Evolutionary conservation across 2,888 invertebrate species (phyloP).

Genomic region (Orthonychiurus folsomi): DNA sequence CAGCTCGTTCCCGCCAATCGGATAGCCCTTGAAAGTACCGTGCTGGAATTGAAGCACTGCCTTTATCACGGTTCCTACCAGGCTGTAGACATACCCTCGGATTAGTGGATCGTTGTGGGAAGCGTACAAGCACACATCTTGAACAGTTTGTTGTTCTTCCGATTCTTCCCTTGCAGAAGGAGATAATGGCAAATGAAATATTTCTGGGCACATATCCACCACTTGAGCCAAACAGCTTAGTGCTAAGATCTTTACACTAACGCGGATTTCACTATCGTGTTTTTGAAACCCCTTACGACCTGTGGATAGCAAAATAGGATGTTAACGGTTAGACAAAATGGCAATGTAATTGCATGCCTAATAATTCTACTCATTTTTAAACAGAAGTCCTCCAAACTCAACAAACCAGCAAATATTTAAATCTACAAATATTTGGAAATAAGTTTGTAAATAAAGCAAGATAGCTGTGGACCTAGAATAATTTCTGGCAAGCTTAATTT

Average conservation of each 20-base stretch:
- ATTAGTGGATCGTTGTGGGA: slow-evolving; percentile 73
- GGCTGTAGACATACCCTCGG: slow-evolving; percentile 59
- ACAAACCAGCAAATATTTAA: no score
- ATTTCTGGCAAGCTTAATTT: neutral
- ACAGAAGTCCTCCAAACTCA: no score
- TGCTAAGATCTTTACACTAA: slow-evolving; percentile 83
- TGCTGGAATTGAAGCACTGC: slow-evolving; percentile 46
- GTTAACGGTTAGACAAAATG: no score
- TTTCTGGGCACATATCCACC: slow-evolving; percentile 61
- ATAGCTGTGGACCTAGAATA: neutral
- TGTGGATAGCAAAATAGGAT: no score
- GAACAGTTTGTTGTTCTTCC: slow-evolving; percentile 47
- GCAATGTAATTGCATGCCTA: no score
- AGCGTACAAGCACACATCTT: slow-evolving; percentile 61
- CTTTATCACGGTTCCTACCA: slow-evolving; percentile 60
- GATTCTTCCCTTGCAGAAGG: slow-evolving; percentile 38
- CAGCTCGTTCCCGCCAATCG: neutral
- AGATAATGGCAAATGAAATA: slow-evolving; percentile 55
- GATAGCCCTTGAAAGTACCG: neutral
- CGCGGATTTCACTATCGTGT: slow-evolving; percentile 66
- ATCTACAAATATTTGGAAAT: no score
- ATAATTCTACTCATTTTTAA: no score
- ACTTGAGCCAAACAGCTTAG: slow-evolving; percentile 69
- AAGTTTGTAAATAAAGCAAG: no score
- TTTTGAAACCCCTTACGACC: slow-evolving; percentile 50